These are phyloP conservation scores for Neopelma chrysocephalum DNA, from an alignment of 2,797 vertebrate species.

Conservation along the genomic window DNA sequence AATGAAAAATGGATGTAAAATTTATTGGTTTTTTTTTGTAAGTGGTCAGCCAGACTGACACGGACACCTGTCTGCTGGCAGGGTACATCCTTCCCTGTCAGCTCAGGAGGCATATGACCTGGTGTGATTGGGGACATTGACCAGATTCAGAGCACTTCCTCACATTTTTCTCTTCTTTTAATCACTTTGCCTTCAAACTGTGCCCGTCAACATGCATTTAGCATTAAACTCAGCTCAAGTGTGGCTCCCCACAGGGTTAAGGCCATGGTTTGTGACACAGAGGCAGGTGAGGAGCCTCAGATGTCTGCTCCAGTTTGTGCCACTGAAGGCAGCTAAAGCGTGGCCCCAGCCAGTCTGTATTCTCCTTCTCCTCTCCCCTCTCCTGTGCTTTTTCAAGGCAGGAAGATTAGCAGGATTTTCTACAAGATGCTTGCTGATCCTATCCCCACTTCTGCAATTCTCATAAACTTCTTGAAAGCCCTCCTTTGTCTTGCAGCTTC, in stretches of 20 bases:
- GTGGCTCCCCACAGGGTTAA: fast-evolving
- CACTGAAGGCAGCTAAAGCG: not conserved
- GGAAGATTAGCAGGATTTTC: not conserved
- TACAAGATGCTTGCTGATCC: not conserved
- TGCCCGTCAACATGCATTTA: not conserved
- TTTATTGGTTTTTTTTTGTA: not conserved
- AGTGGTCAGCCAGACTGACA: not conserved
- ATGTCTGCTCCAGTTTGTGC: not conserved
- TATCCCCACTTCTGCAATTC: not conserved
- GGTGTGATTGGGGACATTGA: not conserved
- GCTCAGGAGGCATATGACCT: not conserved
- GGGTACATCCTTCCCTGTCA: not conserved
- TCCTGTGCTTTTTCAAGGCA: not conserved
- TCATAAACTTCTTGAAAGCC: not conserved
- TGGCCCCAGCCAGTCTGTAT: not conserved
- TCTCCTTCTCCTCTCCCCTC: not conserved
- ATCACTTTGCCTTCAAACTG: not conserved
- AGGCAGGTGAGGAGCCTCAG: not conserved
- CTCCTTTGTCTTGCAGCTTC: not conserved
- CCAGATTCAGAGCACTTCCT: not conserved
- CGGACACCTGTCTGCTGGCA: not conserved
- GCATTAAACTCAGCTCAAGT: not conserved
- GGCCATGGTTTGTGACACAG: not conserved
- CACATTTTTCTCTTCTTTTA: not conserved
- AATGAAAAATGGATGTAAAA: not conserved